Evolutionary conservation across 2,888 invertebrate species (phyloP).

Genomic region (Erebia epiphron): DNA sequence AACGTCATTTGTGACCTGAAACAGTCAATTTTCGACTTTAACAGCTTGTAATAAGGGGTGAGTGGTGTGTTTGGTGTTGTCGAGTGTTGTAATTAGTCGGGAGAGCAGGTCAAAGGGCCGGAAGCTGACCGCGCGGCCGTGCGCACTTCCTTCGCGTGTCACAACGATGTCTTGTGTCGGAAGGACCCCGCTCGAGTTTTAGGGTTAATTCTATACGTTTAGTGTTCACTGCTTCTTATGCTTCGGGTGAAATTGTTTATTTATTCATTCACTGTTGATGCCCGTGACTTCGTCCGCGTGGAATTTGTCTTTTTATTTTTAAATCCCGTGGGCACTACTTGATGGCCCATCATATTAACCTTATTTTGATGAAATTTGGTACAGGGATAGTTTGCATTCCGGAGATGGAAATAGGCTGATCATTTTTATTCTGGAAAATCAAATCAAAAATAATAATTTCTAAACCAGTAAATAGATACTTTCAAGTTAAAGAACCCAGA

Average conservation of each 20-base stretch:
- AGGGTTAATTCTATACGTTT: conserved; percentile 42
- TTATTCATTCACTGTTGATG: neutral
- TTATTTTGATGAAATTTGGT: no score
- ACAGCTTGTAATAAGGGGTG: conserved; percentile 40
- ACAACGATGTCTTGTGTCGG: conserved; percentile 63
- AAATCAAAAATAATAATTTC: no score
- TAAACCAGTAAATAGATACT: no score
- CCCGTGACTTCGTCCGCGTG: no score
- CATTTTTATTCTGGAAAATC: no score
- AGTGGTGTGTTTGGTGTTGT: conserved; percentile 31
- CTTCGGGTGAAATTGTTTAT: conserved; percentile 8
- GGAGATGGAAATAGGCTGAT: no score
- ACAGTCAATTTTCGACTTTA: conserved; percentile 51
- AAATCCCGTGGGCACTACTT: no score
- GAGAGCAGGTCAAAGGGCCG: conserved; percentile 75
- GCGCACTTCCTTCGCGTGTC: conserved; percentile 67
- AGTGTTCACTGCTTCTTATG: conserved; percentile 15
- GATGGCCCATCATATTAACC: no score
- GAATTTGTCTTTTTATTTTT: neutral
- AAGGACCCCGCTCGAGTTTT: conserved; percentile 53
- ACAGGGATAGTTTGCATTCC: no score
- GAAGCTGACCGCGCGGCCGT: conserved; percentile 73
- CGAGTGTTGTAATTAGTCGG: conserved; percentile 62
- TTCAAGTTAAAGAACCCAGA: no score
- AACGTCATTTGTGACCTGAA: conserved; percentile 44